These are phyloP conservation scores for Cataglyphis cursor DNA, from an alignment of 2,888 invertebrate genomes.

Conservation along the genomic window DNA sequence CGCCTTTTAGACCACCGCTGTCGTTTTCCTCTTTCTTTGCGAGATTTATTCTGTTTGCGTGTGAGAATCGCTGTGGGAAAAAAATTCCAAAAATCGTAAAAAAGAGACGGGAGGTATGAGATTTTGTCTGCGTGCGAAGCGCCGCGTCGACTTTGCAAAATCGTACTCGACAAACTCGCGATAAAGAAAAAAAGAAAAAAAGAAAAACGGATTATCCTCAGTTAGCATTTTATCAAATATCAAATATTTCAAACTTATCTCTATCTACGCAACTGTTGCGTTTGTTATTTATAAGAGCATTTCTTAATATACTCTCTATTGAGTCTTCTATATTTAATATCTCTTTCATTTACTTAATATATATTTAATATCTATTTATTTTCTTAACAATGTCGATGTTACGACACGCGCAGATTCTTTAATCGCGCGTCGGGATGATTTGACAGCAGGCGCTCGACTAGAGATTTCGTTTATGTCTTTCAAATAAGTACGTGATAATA, in stretches of 20 bases:
- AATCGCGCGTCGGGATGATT: neutral
- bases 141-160: neutral
- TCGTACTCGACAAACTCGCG: neutral
- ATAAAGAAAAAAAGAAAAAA: neutral
- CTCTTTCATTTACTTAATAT: too few relatives aligned
- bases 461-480: neutral
- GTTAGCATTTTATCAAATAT: slow-evolving; percentile 20
- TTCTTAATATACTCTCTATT: neutral
- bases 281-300: neutral
- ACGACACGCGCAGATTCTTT: neutral
- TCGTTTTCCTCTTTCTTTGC: slow-evolving; percentile 75
- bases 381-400: neutral
- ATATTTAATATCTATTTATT: too few relatives aligned
- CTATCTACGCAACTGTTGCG: neutral
- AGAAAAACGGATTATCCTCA: neutral
- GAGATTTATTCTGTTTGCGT: slow-evolving; percentile 80
- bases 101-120: neutral
- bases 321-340: too few relatives aligned
- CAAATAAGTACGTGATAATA: slow-evolving; percentile 18
- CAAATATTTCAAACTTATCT: neutral
- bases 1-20: slow-evolving; percentile 83
- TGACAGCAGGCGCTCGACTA: neutral
- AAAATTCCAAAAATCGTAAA: slow-evolving; percentile 20
- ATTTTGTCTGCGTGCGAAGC: slow-evolving; percentile 31
- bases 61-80: slow-evolving; percentile 17